Conservation (phyloP, 2,113 vertebrate genomes). For the Sus scrofa region DNA sequence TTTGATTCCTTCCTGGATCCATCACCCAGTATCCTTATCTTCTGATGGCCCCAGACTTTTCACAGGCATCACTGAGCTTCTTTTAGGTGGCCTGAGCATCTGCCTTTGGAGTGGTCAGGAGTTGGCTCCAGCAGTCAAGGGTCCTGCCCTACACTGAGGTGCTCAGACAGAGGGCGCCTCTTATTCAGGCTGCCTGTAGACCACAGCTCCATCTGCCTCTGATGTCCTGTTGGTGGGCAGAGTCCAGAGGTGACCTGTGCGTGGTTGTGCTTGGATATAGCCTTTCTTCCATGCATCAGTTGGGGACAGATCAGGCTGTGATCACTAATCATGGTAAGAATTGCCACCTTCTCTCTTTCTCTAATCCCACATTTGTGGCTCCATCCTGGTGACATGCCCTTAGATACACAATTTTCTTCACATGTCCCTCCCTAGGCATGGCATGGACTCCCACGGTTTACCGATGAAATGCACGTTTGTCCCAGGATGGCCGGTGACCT, state of each 20-base stretch:
- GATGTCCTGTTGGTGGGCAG: not conserved
- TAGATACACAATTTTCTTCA: not conserved
- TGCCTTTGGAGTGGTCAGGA: not conserved
- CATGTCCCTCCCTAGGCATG: not conserved
- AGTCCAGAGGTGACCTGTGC: too few relatives aligned
- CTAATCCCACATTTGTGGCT: not conserved
- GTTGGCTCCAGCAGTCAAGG: not conserved
- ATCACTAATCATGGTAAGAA: too few relatives aligned
- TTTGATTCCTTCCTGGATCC: not conserved
- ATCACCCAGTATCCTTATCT: not conserved
- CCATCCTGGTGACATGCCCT: not conserved
- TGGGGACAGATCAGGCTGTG: not conserved
- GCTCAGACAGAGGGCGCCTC: not conserved
- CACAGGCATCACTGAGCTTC: not conserved
- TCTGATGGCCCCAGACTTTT: too few relatives aligned
- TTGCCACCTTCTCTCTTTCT: not conserved
- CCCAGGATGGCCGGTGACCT: accelerated
- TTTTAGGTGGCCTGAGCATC: not conserved
- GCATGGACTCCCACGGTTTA: too few relatives aligned
- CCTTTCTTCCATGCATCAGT: not conserved
- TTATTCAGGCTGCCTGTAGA: not conserved
- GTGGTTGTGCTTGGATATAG: accelerated
- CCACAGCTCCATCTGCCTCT: not conserved
- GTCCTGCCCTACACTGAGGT: not conserved
- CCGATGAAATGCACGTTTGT: not conserved